Base-by-base conservation (phyloP, 1,140 invertebrate species). In the Thaumatotibia leucotreta region DNA sequence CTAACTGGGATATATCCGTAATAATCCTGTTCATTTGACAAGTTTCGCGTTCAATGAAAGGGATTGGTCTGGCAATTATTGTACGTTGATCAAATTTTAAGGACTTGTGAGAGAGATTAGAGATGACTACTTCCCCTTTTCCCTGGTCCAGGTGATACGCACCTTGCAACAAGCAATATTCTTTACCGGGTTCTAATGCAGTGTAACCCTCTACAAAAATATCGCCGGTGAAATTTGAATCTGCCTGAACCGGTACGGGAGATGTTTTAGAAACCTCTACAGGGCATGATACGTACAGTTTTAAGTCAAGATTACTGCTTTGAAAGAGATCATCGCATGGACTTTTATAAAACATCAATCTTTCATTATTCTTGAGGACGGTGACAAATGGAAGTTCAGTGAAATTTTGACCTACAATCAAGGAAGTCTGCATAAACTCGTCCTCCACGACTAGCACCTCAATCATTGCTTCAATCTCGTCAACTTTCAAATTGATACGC, bases 361-460 rank as follows among this genome's bases (percentile, higher is more conserved):
- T 62, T 22, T 8, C 32, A 20, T 32, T 50, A n/a, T 62, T 17
- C 49, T 66, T 66, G 0, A 66, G 9, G 1, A 61, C 65, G 0
- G 65, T 66, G 0, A 66, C n/a, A n/a, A n/a, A n/a, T 39, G 65
- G 65, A 1, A 67, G 58, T 50, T 67, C 65, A 11, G 65, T 67
- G 17, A 67, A 67, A 24, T 62, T 63, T 32, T 62, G 58, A 3
- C 65, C 65, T 1, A 67, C 23, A 20, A 67, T n/a, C 20, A 67
- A 62, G 9, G 65, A 27, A 10, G 65, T 67, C 2, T 62, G 33
- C 35, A 67, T 49, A 9, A 11, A 63, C 20, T 62, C 27, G 24
- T 67, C 65, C 2, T 67, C 27, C 2, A 67, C 65, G 6, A 61
- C 65, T n/a, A 67, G 14, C 0, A 67, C 35, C 11, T 67, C 65